Evolutionary conservation across 2,888 invertebrate species (phyloP), one percentile per base, ranked within the genome.

Genomic region (Papilio demoleus): DNA sequence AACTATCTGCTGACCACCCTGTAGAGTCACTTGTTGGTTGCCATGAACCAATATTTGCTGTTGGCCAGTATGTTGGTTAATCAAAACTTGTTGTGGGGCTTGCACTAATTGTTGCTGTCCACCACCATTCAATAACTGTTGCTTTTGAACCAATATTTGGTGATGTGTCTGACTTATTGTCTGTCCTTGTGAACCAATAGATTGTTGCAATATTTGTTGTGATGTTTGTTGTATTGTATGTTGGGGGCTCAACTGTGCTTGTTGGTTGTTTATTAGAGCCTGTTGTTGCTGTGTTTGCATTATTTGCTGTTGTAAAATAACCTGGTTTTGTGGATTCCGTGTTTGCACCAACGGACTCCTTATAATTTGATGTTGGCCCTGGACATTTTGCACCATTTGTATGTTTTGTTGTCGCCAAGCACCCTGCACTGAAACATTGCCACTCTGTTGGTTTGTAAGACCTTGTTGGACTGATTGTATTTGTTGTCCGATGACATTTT

Each of bases 181-280:
- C 80, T 87, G 94, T 65, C 86, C 92, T 83, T 94, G 94, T 27
- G 92, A 87, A 24, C 92, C 91, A 83, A 94, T 79, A 77, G 93
- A 81, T 74, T 95, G 95, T 81, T 94, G 93, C 31, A 95, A 89
- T 36, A 94, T 90, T 75, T 95, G 94, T 73, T 94, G 94, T 61
- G 93, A 93, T 22, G 88, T 77, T 72, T 94, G 94, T 75, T 94
- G 93, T 19, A 93, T 88, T 34, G 85, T 78, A 70, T 92, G 92
- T 72, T 94, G 94, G 4, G 94, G 94, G 73, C 93, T 94, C 27
- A 93, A 79, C 67, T 92, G 91, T 6, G 86, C 78, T 71, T 88
- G 93, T 70, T 88, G 93, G 70, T 88, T 93, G 78, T 85, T 89
- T 70, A 92, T 87, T 72, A 91, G 76, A 36, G 86, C 86, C 70